These are phyloP conservation scores for Cyprinella venusta DNA, from an alignment of 2,797 vertebrate species.

Conservation along the genomic window DNA sequence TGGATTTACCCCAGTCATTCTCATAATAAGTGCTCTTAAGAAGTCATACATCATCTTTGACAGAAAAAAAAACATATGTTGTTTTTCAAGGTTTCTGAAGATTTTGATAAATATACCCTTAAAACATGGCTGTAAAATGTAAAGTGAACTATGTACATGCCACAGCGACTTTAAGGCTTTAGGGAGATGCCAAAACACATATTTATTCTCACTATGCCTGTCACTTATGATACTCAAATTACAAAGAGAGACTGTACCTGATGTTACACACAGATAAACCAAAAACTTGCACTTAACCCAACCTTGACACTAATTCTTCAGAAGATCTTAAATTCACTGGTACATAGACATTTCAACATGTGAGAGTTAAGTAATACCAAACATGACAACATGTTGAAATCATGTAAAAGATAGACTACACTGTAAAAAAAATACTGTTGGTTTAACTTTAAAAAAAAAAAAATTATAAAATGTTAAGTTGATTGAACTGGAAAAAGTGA, in stretches of 20 bases:
- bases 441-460: no score
- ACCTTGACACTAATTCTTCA: background rate
- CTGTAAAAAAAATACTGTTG: no score
- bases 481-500: no score
- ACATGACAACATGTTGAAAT: background rate
- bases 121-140: slow-evolving; percentile 29
- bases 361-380: background rate
- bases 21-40: background rate
- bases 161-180: slow-evolving; percentile 37
- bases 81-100: slow-evolving; percentile 27
- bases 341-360: background rate
- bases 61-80: slow-evolving; percentile 24
- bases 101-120: slow-evolving; percentile 4
- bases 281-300: background rate
- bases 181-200: slow-evolving; percentile 48
- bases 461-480: no score
- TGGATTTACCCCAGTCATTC: background rate
- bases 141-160: slow-evolving; percentile 44
- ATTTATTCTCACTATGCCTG: slow-evolving; percentile 52
- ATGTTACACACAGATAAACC: slow-evolving; percentile 16
- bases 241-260: slow-evolving; percentile 1
- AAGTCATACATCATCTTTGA: slow-evolving; percentile 17
- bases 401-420: background rate
- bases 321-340: background rate
- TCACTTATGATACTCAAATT: slow-evolving; percentile 47